Evolutionary conservation across 2,113 vertebrate species (phyloP).

Genomic region (Ifrita kowaldi): DNA sequence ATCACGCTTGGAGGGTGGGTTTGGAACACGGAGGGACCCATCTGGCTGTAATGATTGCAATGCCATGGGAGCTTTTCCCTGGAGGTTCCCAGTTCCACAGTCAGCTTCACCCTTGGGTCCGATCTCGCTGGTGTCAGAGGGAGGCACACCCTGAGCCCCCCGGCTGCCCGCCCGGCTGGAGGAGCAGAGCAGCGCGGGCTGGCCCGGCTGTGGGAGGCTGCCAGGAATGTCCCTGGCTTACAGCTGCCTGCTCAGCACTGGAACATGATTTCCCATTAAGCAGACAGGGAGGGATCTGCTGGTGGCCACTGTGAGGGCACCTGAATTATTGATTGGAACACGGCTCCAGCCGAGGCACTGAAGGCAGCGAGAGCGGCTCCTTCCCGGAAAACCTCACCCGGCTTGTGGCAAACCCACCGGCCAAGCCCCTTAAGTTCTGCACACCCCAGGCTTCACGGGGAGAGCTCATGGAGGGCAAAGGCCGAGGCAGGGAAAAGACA

Average conservation of each 20-base stretch:
- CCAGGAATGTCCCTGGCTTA: neutral
- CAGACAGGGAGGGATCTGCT: neutral
- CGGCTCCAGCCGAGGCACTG: neutral
- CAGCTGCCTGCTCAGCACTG: neutral
- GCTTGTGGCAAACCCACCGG: neutral
- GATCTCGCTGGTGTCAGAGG: rapidly evolving
- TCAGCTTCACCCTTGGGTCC: neutral
- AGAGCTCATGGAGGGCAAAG: neutral
- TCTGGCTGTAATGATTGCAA: neutral
- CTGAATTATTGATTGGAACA: conserved; percentile 43
- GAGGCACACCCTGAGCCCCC: neutral
- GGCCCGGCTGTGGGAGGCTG: neutral
- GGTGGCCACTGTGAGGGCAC: neutral
- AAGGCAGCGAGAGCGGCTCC: neutral
- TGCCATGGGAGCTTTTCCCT: neutral
- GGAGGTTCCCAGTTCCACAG: rapidly evolving
- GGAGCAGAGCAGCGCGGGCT: rapidly evolving
- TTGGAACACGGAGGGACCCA: neutral
- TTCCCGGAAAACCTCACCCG: neutral
- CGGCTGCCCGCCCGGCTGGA: neutral
- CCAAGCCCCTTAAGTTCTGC: neutral
- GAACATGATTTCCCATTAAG: neutral
- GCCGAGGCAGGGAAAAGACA: rapidly evolving
- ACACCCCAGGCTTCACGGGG: rapidly evolving
- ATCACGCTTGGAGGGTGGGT: neutral